Base-by-base conservation (phyloP, 2,888 invertebrate genomes). In the Dryobota labecula region DNA sequence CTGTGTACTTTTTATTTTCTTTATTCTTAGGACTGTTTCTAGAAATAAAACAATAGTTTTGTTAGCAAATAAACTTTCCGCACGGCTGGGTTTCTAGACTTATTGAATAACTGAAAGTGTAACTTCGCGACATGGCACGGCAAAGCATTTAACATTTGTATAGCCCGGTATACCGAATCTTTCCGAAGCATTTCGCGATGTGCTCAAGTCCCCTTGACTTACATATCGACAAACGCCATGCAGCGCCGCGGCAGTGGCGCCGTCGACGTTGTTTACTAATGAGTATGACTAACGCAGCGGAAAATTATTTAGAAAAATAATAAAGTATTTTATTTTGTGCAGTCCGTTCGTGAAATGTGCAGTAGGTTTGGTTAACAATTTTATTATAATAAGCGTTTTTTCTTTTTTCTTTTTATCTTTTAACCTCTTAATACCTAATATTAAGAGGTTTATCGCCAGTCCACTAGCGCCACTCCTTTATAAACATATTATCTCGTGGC, bases 271-370 rank as follows among this genome's bases (percentile, higher is more conserved):
- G 24, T 64, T 66, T 45, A 60, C 70, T 62, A 77, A 81, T 80
- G 68, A 72, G 63, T 69, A 60, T 70, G 54, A 65, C 80, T 80
- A 83, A 87, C 63, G 69, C 60, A 78, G 76, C 82, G 74, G 80
- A 83, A 87, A 85, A 83, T 82, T 72, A 64, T 70, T 36, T 69
- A 78, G 78, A 82, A 81, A 80, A 74, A 77, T 73, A 83, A 80
- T 78, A 82, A 73, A 51, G 47, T 45, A 73, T 30, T 72, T 69
- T 75, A 71, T 74, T 73, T 41, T 67, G 33, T 70, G 58, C 60
- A 68, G 47, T 61, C 47, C n/a, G 53, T 57, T 57, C 13, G 53
- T 51, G 49, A 66, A 38, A 58, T 13, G 0, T 47, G 24, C 24
- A 60, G 8, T 15, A 18, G 8, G 2, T 2, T 70, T 60, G 41